phyloP scores from a whole-genome alignment of 2,797 vertebrate species.

The Bradypus variegatus region DNA sequence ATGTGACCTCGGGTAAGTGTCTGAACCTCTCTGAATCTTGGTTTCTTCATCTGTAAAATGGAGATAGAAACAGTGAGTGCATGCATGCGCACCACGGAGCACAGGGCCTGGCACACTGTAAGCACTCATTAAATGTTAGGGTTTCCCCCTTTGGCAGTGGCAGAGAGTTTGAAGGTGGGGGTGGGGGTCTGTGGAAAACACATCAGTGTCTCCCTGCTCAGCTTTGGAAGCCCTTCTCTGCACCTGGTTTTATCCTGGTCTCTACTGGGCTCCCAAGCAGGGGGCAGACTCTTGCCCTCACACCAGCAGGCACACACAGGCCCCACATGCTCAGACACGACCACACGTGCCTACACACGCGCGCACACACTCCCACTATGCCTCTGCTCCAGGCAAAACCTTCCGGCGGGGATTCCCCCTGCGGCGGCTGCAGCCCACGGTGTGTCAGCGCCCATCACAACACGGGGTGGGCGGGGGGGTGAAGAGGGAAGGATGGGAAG shows the following conservation, averaged over 20 bases:
- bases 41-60: constrained; percentile 66
- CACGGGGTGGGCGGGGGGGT: constrained; percentile 47
- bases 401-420: constrained; percentile 61
- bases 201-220: not conserved
- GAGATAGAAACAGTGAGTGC: constrained; percentile 44
- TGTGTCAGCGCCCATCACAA: constrained; percentile 63
- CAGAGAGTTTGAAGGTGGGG: not conserved
- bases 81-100: not conserved
- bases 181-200: not conserved
- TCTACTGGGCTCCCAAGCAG: not conserved
- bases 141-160: not conserved
- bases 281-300: not conserved
- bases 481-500: constrained; percentile 52
- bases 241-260: not conserved
- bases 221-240: not conserved
- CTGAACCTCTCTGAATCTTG: constrained; percentile 66
- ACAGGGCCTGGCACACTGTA: not conserved
- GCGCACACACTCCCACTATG: constrained; percentile 11
- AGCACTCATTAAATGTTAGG: not conserved
- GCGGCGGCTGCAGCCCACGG: constrained; percentile 56
- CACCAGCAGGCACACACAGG: not conserved
- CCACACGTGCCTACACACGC: constrained; percentile 5
- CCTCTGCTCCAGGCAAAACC: constrained; percentile 63
- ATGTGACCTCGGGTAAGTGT: constrained; percentile 52
- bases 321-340: not conserved